Evolutionary conservation across 2,888 invertebrate genomes (phyloP), one percentile per base, ranked within the genome.

Genomic region (Pantelozetes paolii): DNA sequence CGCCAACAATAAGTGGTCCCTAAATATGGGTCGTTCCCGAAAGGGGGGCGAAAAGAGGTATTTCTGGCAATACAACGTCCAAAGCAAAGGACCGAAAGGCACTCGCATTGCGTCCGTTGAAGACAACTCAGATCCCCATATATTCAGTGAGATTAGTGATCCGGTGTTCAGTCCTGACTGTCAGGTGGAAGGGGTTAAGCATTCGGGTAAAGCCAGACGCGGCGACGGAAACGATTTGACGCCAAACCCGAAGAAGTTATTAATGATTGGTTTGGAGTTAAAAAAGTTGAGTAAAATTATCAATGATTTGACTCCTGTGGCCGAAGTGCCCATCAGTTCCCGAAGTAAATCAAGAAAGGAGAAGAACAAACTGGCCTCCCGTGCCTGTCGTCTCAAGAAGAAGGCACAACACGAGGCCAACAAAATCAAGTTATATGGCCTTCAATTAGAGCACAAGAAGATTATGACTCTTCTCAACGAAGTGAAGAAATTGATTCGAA

Each of bases 371-470:
- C 85, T 97, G 73, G 97, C 98, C 13, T 97, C 97, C 0, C 86
- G 97, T 76, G 97, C 96, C 42, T 98, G 97, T 82, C 88, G 97
- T 45, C 85, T 98, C 80, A 98, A 98, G 87, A 98, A 98, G 84
- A 98, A 97, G 84, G 98, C 98, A 5, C 97, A 97, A 82, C 97
- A 98, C 82, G 98, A 98, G 84, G 97, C 98, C 1, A 97, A 97
- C 82, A 98, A 98, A 84, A 88, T 98, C 74, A 97, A 97, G 84
- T 84, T 97, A 2, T 91, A 88, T 81, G 97, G 97, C 48, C 85
- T 98, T 79, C 94, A 96, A 83, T 88, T 88, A 80, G 97, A 98
- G 84, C 97, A 97, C 83, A 91, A 95, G 94, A 85, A 88, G 90
- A 87, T 59, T 59, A 72, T 75, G 50, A 48, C 30, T 32, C 42